These are phyloP conservation scores for Eciton burchellii DNA, from an alignment of 1,140 invertebrate species.

Conservation along the genomic window DNA sequence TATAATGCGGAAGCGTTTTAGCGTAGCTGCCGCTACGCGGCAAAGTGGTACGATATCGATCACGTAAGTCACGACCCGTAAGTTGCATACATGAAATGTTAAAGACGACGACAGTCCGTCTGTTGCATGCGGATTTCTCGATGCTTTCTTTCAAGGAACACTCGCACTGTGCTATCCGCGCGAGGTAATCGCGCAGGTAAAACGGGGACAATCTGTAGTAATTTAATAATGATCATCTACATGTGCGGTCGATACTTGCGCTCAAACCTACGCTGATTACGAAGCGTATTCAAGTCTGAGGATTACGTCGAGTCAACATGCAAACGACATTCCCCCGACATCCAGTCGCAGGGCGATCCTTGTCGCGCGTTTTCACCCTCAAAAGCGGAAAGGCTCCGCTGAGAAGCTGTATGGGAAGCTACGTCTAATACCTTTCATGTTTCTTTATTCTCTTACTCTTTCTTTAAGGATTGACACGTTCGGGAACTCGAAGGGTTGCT, in stretches of 20 bases:
- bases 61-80: conserved; percentile 42
- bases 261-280: neutral
- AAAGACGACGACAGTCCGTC: conserved; percentile 57
- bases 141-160: conserved; percentile 35
- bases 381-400: no score
- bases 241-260: no score
- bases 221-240: neutral
- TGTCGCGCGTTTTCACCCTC: no score
- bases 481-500: neutral
- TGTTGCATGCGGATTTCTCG: conserved; percentile 52
- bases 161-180: conserved; percentile 8
- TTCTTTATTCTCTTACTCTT: conserved; percentile 3
- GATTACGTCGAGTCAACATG: no score
- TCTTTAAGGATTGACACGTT: conserved; percentile 16
- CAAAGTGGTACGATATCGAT: conserved; percentile 58
- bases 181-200: neutral
- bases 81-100: conserved; percentile 59
- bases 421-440: neutral
- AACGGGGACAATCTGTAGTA: neutral
- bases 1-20: conserved; percentile 55
- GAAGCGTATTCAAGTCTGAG: neutral
- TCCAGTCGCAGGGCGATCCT: no score
- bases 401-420: neutral
- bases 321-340: no score
- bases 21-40: conserved; percentile 33